phyloP scores from a whole-genome alignment of 2,113 vertebrate genomes.

The Sylvietta virens region DNA sequence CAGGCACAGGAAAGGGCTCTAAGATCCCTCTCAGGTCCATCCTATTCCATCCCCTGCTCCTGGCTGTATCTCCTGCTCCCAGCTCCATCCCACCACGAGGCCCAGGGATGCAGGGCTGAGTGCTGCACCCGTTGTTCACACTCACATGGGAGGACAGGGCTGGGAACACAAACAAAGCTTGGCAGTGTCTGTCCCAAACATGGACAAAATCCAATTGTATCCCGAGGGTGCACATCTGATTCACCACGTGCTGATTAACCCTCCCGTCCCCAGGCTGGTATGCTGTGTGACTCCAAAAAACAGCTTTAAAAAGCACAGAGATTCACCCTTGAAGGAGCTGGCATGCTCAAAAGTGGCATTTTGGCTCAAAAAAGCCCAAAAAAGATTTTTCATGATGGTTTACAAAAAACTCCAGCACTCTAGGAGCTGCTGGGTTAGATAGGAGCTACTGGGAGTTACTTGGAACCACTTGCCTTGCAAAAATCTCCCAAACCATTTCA shows the following conservation, averaged over 20 bases:
- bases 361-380: not conserved
- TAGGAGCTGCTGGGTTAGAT: not conserved
- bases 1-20: not conserved
- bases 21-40: not conserved
- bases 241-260: not conserved
- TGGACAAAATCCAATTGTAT: conserved; percentile 16
- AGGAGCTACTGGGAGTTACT: not conserved
- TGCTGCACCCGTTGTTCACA: not conserved
- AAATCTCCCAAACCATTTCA: not conserved
- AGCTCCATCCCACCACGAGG: fast-evolving
- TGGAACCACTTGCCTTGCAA: not conserved
- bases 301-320: not conserved
- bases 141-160: not conserved
- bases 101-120: not conserved
- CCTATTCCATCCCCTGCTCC: not conserved
- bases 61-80: not conserved
- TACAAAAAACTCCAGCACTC: not conserved
- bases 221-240: not conserved
- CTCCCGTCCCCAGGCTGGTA: fast-evolving
- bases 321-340: not conserved
- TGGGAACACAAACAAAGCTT: conserved; percentile 30
- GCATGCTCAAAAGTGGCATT: not conserved
- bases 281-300: fast-evolving
- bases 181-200: not conserved
- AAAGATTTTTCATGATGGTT: not conserved